Conservation (phyloP, 1,140 invertebrate species). For the Macrobrachium nipponense region DNA sequence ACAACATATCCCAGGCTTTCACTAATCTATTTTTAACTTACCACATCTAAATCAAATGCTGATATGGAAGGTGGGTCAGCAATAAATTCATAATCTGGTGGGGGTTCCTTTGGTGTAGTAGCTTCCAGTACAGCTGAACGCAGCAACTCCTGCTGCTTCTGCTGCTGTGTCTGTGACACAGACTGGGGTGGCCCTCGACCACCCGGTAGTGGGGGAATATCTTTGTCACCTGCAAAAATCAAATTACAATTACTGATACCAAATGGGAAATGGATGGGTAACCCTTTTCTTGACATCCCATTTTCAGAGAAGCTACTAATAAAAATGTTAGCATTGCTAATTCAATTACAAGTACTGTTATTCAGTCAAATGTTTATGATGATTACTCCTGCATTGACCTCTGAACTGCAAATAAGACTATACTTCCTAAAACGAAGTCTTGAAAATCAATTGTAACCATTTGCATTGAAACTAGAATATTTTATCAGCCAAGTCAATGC, state of each 20-base stretch:
- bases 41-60: conserved; percentile 91
- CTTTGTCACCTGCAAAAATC: conserved; percentile 40
- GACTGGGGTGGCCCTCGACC: conserved; percentile 65
- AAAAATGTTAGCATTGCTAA: no score
- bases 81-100: conserved; percentile 96
- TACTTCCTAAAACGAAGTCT: no score
- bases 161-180: conserved; percentile 79
- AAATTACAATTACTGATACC: not conserved
- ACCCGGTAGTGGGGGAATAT: not conserved
- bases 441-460: no score
- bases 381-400: no score
- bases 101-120: conserved; percentile 94
- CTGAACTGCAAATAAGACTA: no score
- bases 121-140: conserved; percentile 88
- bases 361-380: no score
- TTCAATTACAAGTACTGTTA: no score
- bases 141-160: conserved; percentile 86
- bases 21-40: conserved; percentile 29
- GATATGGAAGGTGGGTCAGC: conserved; percentile 99
- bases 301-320: not conserved
- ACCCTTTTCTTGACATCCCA: not conserved
- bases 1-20: not conserved
- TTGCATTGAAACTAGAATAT: no score
- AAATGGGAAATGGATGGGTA: no score
- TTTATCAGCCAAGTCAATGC: no score